These are phyloP conservation scores for Lasiurus borealis DNA, from an alignment of 2,113 vertebrate species.

Conservation along the genomic window DNA sequence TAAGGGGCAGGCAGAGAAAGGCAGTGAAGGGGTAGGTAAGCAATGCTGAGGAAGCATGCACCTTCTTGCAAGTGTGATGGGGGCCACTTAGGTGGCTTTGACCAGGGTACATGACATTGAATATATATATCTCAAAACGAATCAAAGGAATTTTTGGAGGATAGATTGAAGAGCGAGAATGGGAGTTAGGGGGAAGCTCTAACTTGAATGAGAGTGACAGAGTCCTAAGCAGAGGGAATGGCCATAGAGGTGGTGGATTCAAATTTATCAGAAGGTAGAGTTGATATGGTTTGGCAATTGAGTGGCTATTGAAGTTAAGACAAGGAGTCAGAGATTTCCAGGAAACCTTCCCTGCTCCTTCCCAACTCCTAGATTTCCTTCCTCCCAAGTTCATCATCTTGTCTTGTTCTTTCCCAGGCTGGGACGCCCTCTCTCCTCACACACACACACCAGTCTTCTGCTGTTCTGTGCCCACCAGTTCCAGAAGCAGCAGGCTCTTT, in stretches of 20 bases:
- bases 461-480: too few species aligned
- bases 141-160: neutral
- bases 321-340: neutral
- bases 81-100: neutral
- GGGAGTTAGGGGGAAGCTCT: neutral
- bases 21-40: fast-evolving
- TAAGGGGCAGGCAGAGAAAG: fast-evolving
- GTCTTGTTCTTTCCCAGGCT: neutral
- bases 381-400: neutral
- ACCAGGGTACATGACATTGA: neutral
- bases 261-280: neutral
- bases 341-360: neutral
- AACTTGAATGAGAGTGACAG: neutral
- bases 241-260: neutral
- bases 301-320: neutral
- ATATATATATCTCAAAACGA: neutral
- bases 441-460: neutral
- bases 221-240: neutral
- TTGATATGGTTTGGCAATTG: neutral
- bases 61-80: neutral
- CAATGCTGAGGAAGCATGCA: neutral
- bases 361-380: neutral
- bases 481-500: neutral
- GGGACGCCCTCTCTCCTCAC: too few species aligned
- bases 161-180: neutral